Evolutionary conservation across 2,888 invertebrate species (phyloP), one percentile per base, ranked within the genome.

Genomic region (Norana najaformis): DNA sequence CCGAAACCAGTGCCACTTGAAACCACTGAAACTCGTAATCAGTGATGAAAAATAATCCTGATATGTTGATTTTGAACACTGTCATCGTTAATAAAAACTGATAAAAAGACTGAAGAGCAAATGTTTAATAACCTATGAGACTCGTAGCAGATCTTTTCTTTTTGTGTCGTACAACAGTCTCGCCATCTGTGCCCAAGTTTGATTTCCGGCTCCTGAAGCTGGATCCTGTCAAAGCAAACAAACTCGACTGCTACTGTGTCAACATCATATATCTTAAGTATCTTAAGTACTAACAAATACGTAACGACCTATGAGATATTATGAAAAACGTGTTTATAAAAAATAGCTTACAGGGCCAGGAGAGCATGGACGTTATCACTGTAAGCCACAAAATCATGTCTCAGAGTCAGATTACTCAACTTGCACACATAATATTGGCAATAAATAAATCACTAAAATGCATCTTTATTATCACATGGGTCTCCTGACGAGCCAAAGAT

Each of bases 121-220:
- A 5, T 47, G n/a, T 69, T 69, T n/a, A 69, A 69, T 6, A 96
- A 97, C 97, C 97, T 95, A 97, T 97, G 93, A 97, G 96, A 95
- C 97, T 97, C 94, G 97, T 94, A 91, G 92, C 93, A 91, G 91
- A 93, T 93, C 93, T 93, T 92, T 92, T 94, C 92, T 93, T 93
- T 92, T 92, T 93, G 91, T 93, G 93, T 38, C 92, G 92, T 90
- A 91, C 92, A 90, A 93, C 90, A n/a, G 89, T 36, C 37, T 82
- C 90, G 14, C 82, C 90, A 38, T 38, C 89, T 35, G 85, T 16
- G 11, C 85, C 89, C 18, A 88, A 23, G 83, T 39, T 83, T 13
- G 89, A 85, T 53, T 90, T 90, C n/a, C 90, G 38, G n/a, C 41
- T 88, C 34, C 53, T 41, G 47, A 41, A 88, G 85, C 85, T 85